phyloP scores from a whole-genome alignment of 2,888 invertebrate species.

The Stenchaetothrips biformis region DNA sequence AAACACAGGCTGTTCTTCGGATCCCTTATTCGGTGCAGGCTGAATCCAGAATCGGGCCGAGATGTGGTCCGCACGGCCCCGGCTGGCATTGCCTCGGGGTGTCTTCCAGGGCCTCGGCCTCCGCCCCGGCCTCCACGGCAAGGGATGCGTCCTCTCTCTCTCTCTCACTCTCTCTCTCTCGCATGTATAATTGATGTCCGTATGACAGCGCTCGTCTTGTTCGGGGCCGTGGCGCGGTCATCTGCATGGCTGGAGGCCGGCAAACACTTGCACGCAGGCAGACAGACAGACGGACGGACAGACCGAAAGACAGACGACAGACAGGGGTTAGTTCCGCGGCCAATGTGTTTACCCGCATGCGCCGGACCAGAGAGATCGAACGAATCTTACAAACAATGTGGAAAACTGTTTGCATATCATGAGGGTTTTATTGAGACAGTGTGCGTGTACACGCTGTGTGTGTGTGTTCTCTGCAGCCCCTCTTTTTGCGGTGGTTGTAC shows the following conservation, averaged over 20 bases:
- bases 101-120: no score
- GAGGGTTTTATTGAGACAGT: conserved; percentile 1
- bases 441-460: background rate
- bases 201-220: background rate
- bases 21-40: no score
- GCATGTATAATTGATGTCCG: conserved; percentile 11
- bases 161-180: background rate
- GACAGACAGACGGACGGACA: no score
- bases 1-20: no score
- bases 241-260: background rate
- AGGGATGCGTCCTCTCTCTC: background rate
- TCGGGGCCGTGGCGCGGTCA: background rate
- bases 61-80: no score
- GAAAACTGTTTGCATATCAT: conserved; percentile 1
- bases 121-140: no score
- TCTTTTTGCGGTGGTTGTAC: no score
- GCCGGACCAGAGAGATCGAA: background rate
- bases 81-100: no score
- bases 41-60: no score
- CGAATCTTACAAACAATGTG: conserved; percentile 14
- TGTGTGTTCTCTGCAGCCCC: no score
- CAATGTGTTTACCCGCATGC: conserved; percentile 11
- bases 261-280: no score
- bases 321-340: background rate
- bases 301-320: no score